These are phyloP conservation scores for Lutjanus campechanus DNA, from an alignment of 2,797 vertebrate genomes.

Conservation along the genomic window DNA sequence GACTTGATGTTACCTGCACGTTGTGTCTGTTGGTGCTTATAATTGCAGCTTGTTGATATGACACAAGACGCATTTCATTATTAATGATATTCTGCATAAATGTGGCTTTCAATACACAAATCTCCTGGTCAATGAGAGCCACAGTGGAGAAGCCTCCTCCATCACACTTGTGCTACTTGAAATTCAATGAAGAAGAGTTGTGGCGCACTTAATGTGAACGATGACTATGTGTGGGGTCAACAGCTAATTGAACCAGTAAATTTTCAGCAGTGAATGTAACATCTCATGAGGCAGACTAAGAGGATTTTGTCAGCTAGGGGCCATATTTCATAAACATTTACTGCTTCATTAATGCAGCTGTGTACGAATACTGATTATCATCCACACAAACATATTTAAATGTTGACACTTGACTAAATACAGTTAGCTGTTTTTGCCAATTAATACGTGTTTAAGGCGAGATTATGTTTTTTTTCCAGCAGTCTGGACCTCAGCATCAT, in stretches of 20 bases:
- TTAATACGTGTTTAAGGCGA: background rate
- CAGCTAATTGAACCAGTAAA: conserved; percentile 64
- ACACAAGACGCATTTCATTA: background rate
- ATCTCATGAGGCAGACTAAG: conserved; percentile 14
- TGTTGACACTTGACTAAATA: background rate
- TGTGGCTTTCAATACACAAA: background rate
- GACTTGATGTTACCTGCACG: conserved; percentile 9
- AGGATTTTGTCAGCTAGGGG: background rate
- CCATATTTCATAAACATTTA: conserved; percentile 22
- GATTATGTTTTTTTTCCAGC: background rate
- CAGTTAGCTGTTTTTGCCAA: background rate
- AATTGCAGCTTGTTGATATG: conserved; percentile 24
- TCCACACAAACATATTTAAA: conserved; percentile 10
- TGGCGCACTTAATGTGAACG: conserved; percentile 31
- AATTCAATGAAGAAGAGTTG: conserved; percentile 26
- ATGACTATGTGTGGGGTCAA: conserved; percentile 39
- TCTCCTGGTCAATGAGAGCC: background rate
- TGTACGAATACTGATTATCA: background rate
- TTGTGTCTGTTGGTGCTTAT: conserved; percentile 27
- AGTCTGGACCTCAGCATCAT: no score
- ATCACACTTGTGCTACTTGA: conserved; percentile 20
- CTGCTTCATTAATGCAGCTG: conserved; percentile 3
- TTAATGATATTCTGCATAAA: background rate
- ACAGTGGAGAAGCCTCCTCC: background rate
- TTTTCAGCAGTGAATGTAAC: conserved; percentile 38